Evolutionary conservation across 64 coral and sea anemone genomes (phyloP).

Genomic region (Platygyra sinensis): DNA sequence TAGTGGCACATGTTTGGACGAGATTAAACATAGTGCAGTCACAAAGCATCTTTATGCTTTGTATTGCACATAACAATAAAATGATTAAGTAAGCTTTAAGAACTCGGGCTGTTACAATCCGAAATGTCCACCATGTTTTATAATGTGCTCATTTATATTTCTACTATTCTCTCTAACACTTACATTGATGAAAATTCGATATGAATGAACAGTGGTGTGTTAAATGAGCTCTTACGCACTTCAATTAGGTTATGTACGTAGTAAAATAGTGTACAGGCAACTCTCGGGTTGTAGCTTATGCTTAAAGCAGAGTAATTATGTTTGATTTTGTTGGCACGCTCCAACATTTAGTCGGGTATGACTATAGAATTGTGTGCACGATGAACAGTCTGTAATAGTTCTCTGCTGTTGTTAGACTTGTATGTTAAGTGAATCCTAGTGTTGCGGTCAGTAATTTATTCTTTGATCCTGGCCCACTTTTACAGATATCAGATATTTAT

Average conservation of each 20-base stretch:
- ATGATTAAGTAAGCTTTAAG: too few species aligned
- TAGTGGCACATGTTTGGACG: too few species aligned
- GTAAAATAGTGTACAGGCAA: slow-evolving; percentile 11
- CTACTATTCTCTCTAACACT: background rate
- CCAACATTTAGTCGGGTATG: background rate
- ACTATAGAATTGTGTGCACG: background rate
- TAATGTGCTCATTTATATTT: background rate
- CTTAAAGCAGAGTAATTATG: slow-evolving; percentile 17
- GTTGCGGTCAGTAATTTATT: slow-evolving; percentile 55
- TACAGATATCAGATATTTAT: slow-evolving; percentile 48
- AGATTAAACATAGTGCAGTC: too few species aligned
- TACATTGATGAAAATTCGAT: background rate
- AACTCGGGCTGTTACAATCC: too few species aligned
- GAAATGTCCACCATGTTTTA: background rate
- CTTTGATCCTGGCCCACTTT: slow-evolving; percentile 35
- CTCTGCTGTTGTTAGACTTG: slow-evolving; percentile 20
- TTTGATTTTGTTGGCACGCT: slow-evolving; percentile 20
- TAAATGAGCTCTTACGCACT: background rate
- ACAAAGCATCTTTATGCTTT: too few species aligned
- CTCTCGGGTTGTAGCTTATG: slow-evolving; percentile 8
- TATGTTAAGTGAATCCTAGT: slow-evolving; percentile 4
- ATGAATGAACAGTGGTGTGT: background rate
- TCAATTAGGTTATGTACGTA: background rate
- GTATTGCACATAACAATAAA: too few species aligned
- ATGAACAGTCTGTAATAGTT: slow-evolving; percentile 4